Percentiles rank a stretch among this genome's conserved stretches.
Conservation (phyloP, 2,888 invertebrate species). For the Hirtodrosophila trivittata region DNA sequence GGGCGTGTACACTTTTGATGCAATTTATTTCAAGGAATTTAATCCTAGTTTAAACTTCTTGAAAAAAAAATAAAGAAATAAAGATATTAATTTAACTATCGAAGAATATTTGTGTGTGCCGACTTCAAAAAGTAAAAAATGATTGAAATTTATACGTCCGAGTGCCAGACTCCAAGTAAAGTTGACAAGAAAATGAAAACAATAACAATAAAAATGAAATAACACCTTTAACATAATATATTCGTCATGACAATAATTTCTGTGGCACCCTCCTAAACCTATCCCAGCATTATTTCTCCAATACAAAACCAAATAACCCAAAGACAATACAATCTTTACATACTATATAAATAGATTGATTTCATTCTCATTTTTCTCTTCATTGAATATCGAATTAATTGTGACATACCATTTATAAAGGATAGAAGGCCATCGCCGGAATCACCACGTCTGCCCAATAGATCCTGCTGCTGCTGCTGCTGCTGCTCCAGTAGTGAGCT, state of each 20-base stretch:
- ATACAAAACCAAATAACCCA: no score
- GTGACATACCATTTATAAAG: constrained; percentile 81
- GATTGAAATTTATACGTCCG: constrained; percentile 53
- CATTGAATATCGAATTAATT: no score
- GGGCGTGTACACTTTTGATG: constrained; percentile 51
- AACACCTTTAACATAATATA: neutral
- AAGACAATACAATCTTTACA: no score
- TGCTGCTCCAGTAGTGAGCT: constrained; percentile 84
- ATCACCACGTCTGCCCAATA: constrained; percentile 73
- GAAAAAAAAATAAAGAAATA: constrained; percentile 48
- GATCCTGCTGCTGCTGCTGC: constrained; percentile 69
- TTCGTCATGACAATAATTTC: constrained; percentile 32
- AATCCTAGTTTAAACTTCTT: constrained; percentile 45
- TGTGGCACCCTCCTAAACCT: no score
- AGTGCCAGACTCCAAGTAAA: constrained; percentile 27
- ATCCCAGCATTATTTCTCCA: no score
- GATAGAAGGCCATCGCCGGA: constrained; percentile 71
- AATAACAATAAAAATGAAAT: constrained; percentile 9
- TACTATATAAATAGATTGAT: no score
- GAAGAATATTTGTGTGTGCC: constrained; percentile 64
- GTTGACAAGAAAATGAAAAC: constrained; percentile 44
- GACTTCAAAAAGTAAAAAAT: constrained; percentile 74
- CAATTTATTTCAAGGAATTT: constrained; percentile 49
- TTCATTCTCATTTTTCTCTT: no score
- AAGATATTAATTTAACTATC: constrained; percentile 50